A percentile compares a stretch with the other conserved stretches of the same genome.
phyloP scores from a whole-genome alignment of 2,888 invertebrate species.

The Eutolmus rufibarbis region DNA sequence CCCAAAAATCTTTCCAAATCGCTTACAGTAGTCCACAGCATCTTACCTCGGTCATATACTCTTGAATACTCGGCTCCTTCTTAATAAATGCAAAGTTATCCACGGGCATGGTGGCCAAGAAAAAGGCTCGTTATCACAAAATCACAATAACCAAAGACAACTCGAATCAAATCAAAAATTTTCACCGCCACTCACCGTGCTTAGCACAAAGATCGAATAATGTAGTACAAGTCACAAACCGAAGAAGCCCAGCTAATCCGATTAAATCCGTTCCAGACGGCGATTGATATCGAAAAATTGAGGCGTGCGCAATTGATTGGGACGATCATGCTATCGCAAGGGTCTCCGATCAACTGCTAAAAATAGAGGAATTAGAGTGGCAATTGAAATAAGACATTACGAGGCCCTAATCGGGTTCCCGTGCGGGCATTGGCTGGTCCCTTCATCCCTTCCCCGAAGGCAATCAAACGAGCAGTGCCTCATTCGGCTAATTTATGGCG shows the following conservation, averaged over 20 bases:
- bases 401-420: constrained; percentile 8
- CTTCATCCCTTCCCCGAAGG: constrained; percentile 15
- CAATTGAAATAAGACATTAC: background rate
- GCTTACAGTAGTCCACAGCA: background rate
- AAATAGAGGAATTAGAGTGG: constrained; percentile 54
- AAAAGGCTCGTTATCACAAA: background rate
- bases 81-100: background rate
- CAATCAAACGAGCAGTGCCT: background rate
- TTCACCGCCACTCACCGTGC: background rate
- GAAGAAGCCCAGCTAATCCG: background rate
- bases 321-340: constrained; percentile 60
- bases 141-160: background rate
- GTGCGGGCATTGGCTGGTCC: constrained; percentile 14
- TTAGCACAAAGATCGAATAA: background rate
- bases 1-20: background rate
- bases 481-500: constrained; percentile 32
- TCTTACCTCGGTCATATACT: background rate
- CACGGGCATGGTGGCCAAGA: background rate
- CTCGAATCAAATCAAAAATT: background rate
- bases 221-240: background rate
- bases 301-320: constrained; percentile 50
- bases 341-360: constrained; percentile 60
- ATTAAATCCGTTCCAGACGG: background rate
- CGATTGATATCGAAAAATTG: constrained; percentile 1
- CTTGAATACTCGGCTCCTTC: background rate